Base-by-base conservation (phyloP, 1,140 invertebrate species). In the Orius insidiosus region DNA sequence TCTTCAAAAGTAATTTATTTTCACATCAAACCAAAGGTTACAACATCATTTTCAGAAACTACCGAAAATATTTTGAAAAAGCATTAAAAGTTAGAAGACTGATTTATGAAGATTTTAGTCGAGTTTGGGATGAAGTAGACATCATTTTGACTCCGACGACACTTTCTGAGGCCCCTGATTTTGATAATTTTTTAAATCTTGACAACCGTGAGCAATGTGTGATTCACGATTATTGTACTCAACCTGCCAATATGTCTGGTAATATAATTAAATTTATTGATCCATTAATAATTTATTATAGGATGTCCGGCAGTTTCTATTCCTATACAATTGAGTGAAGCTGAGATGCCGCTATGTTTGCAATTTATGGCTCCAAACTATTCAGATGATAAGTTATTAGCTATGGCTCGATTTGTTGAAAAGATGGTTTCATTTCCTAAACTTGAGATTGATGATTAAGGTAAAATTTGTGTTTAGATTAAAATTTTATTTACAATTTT, bases 171-270 rank as follows among this genome's bases (percentile, higher is more conserved):
- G 85, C 93, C 5, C 85, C 85, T 0, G 58, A 64, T 0, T 85
- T 84, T 58, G 72, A 68, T n/a, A 78, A 92, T 51, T 95, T 92
- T 63, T 62, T 68, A 0, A 67, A 68, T 31, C 72, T 77, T 48
- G 80, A 87, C 53, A 92, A 92, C 60, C 68, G 87, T 45, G 79
- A 85, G 53, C 85, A 90, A 53, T 85, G 84, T 62, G 78, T 80
- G 0, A 65, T 82, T 32, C 87, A 96, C 59, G 95, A 98, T 67
- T 89, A 78, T 62, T 98, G 84, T 58, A 97, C 93, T 0, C 88
- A 95, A 58, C 78, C 93, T 4, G 84, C 83, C 1, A 98, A 98
- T 60, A 82, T 98, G 80, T 88, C 90, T 19, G 93, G 80, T 76
- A 59, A 60, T 49, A 39, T 24, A n/a, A n/a, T n/a, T 44, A 15